These are phyloP conservation scores for Seriola dumerili DNA, from an alignment of 2,113 vertebrate species.

Conservation along the genomic window DNA sequence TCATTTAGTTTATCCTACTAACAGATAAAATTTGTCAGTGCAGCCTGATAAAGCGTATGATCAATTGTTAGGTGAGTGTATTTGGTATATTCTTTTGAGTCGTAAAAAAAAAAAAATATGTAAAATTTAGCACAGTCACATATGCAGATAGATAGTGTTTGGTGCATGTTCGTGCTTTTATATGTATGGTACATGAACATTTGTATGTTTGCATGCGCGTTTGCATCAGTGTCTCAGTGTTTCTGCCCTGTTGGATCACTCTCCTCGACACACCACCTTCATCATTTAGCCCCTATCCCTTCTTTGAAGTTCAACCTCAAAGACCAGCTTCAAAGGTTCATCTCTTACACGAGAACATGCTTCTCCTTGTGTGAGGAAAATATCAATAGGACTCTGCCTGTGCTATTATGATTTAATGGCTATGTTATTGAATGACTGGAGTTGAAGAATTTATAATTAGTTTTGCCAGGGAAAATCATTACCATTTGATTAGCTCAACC, in stretches of 20 bases:
- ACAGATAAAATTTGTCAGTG: neutral
- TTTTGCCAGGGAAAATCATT: conserved; percentile 75
- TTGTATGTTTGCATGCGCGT: conserved; percentile 10
- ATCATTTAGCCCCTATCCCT: conserved; percentile 48
- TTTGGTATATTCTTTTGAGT: too few species aligned
- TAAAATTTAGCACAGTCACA: too few species aligned
- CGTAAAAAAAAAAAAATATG: too few species aligned
- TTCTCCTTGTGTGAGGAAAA: conserved; percentile 78
- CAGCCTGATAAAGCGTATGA: neutral
- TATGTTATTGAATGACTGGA: conserved; percentile 71
- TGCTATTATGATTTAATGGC: conserved; percentile 72
- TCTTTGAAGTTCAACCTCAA: conserved; percentile 80
- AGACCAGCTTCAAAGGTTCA: conserved; percentile 79
- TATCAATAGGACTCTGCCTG: conserved; percentile 73
- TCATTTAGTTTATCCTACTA: neutral
- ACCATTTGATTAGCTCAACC: conserved; percentile 75
- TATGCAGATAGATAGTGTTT: too few species aligned
- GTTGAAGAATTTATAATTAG: conserved; percentile 76
- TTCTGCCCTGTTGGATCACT: conserved; percentile 7
- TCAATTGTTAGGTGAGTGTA: too few species aligned
- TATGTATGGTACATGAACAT: neutral
- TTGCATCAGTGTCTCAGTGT: conserved; percentile 12
- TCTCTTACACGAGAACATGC: conserved; percentile 60
- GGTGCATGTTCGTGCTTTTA: too few species aligned
- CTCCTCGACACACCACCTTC: conserved; percentile 42